These are phyloP conservation scores for Odontesthes bonariensis DNA, from an alignment of 2,113 vertebrate genomes.

Conservation along the genomic window DNA sequence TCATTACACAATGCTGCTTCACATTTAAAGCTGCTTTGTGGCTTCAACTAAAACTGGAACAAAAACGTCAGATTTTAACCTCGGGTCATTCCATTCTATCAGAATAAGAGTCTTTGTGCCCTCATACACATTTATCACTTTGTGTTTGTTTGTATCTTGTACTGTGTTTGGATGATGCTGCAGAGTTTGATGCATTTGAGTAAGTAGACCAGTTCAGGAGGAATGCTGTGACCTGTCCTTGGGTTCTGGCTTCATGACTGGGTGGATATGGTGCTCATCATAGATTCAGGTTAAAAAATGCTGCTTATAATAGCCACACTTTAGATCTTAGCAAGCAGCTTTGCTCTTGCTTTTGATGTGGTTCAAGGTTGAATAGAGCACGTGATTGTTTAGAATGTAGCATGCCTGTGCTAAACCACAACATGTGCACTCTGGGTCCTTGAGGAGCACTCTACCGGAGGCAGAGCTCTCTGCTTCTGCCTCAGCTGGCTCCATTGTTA, in stretches of 20 bases:
- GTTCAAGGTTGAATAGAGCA: constrained; percentile 53
- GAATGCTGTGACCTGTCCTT: constrained; percentile 31
- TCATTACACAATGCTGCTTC: neutral
- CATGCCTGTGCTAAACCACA: constrained; percentile 51
- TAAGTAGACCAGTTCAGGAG: constrained; percentile 25
- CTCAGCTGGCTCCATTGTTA: constrained; percentile 58
- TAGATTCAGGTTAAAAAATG: constrained; percentile 57
- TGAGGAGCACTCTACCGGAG: constrained; percentile 49
- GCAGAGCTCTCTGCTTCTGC: constrained; percentile 49
- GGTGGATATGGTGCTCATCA: constrained; percentile 65
- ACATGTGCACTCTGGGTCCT: constrained; percentile 49
- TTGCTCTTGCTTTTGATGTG: constrained; percentile 33
- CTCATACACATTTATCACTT: neutral
- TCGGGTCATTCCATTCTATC: constrained; percentile 9
- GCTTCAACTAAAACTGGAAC: neutral
- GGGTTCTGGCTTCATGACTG: constrained; percentile 56
- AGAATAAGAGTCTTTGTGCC: constrained; percentile 1
- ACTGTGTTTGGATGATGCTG: constrained; percentile 6
- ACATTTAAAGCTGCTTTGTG: neutral
- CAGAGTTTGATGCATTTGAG: constrained; percentile 21
- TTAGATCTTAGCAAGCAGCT: constrained; percentile 39
- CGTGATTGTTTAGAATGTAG: constrained; percentile 39
- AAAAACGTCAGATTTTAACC: neutral
- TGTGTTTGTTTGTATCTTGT: neutral
- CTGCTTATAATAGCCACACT: constrained; percentile 59